phyloP scores from a whole-genome alignment of 2,113 vertebrate genomes.

The Pholis gunnellus region DNA sequence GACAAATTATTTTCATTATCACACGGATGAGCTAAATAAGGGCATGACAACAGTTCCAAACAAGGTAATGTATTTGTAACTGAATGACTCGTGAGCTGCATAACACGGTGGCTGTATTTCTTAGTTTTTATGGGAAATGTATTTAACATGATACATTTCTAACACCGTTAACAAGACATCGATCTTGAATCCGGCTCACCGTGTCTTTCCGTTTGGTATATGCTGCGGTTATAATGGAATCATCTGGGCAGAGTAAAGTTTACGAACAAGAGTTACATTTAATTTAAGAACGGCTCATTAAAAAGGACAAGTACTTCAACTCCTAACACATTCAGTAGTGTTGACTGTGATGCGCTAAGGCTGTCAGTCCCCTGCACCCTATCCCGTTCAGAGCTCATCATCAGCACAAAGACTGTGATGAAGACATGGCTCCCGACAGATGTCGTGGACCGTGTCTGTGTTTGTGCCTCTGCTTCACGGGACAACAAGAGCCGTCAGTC shows the following conservation, averaged over 20 bases:
- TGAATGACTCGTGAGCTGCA: neutral
- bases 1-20: neutral
- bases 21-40: constrained; percentile 3
- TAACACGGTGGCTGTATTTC: neutral
- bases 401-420: constrained; percentile 64
- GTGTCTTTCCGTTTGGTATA: neutral
- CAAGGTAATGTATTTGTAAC: neutral
- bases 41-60: neutral
- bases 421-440: constrained; percentile 68
- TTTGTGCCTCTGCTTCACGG: constrained; percentile 56
- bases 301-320: constrained; percentile 12
- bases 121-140: neutral
- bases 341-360: constrained; percentile 4
- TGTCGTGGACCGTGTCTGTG: constrained; percentile 67
- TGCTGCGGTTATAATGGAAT: neutral
- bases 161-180: constrained; percentile 6
- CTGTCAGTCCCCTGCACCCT: constrained; percentile 17
- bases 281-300: constrained; percentile 10
- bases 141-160: neutral
- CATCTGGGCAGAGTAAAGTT: neutral
- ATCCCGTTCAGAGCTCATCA: constrained; percentile 56
- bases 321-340: neutral
- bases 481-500: constrained; percentile 71
- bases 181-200: neutral
- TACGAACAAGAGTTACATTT: neutral